These are phyloP conservation scores for Eunapius fragilis DNA, from an alignment of 37 sponge, comb jelly and placozoan genomes.

Conservation along the genomic window DNA sequence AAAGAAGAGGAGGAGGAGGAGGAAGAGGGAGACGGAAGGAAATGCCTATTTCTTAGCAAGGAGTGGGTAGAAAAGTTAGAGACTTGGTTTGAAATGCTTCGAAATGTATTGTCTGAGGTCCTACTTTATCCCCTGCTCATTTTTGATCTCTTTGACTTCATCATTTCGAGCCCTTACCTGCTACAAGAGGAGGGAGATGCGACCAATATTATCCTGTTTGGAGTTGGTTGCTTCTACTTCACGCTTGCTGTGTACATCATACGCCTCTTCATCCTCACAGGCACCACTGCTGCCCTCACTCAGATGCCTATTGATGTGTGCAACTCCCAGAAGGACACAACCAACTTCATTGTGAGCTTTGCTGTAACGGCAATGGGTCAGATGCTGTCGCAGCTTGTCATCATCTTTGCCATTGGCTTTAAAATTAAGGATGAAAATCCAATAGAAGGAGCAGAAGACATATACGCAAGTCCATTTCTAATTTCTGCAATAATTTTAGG, in stretches of 20 bases:
- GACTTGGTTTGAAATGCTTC: slow-evolving; percentile 37
- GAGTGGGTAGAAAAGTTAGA: slow-evolving; percentile 18
- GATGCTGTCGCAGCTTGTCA: slow-evolving; percentile 20
- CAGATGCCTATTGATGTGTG: slow-evolving; percentile 2
- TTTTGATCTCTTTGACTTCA: slow-evolving; percentile 51
- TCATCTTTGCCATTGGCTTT: slow-evolving; percentile 18
- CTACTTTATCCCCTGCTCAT: slow-evolving; percentile 52
- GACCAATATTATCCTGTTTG: slow-evolving; percentile 24
- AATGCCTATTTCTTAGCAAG: background rate
- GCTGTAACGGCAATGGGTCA: slow-evolving; percentile 26
- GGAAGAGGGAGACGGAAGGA: background rate
- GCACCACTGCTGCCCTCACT: slow-evolving; percentile 4
- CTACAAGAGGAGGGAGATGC: background rate
- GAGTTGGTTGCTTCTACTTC: slow-evolving; percentile 33
- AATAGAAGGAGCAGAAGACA: background rate
- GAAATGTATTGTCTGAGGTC: slow-evolving; percentile 35
- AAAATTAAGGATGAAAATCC: slow-evolving; percentile 59
- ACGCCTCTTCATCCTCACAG: slow-evolving; percentile 15
- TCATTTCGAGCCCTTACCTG: background rate
- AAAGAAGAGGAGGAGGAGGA: background rate
- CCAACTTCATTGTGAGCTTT: slow-evolving; percentile 24
- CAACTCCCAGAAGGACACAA: background rate
- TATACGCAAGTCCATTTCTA: slow-evolving; percentile 18
- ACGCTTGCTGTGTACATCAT: slow-evolving; percentile 47
- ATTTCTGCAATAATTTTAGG: slow-evolving; percentile 17